These are phyloP conservation scores for Geophilus truncorum DNA, from an alignment of 2,888 invertebrate genomes.

Conservation along the genomic window DNA sequence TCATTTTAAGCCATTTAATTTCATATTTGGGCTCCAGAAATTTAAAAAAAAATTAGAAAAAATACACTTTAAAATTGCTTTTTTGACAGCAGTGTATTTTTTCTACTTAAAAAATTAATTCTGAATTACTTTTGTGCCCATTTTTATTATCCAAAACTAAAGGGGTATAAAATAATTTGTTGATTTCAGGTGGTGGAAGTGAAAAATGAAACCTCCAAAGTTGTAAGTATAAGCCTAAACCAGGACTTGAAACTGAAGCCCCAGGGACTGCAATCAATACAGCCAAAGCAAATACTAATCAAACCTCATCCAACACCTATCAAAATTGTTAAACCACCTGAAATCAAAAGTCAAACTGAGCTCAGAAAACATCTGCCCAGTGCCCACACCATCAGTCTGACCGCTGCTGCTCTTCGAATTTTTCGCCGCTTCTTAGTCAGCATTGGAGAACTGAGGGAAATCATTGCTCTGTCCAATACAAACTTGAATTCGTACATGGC, in stretches of 20 bases:
- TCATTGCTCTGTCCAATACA: not conserved
- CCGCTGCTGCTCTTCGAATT: slow-evolving; percentile 6
- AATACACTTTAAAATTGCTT: not conserved
- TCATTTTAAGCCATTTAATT: not conserved
- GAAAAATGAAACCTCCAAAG: not conserved
- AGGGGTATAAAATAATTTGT: slow-evolving; percentile 31
- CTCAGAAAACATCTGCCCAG: not conserved
- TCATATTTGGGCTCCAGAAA: slow-evolving; percentile 29
- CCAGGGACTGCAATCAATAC: too few relatives aligned
- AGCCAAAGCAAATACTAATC: too few relatives aligned
- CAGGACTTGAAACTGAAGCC: not conserved
- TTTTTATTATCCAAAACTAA: not conserved
- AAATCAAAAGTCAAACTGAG: not conserved
- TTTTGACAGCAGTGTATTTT: not conserved
- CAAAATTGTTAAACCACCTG: too few relatives aligned
- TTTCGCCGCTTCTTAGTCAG: not conserved
- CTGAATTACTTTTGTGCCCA: not conserved
- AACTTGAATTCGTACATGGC: not conserved
- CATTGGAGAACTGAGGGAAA: not conserved
- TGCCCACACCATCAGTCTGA: slow-evolving; percentile 17
- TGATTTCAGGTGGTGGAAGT: not conserved
- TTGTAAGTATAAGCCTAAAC: not conserved
- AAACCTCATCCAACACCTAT: too few relatives aligned
- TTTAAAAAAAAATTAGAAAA: not conserved
- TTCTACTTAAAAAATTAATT: not conserved